A percentile compares a stretch with the other conserved stretches of the same genome.
phyloP scores from a whole-genome alignment of 2,113 vertebrate genomes.

The Perca flavescens region DNA sequence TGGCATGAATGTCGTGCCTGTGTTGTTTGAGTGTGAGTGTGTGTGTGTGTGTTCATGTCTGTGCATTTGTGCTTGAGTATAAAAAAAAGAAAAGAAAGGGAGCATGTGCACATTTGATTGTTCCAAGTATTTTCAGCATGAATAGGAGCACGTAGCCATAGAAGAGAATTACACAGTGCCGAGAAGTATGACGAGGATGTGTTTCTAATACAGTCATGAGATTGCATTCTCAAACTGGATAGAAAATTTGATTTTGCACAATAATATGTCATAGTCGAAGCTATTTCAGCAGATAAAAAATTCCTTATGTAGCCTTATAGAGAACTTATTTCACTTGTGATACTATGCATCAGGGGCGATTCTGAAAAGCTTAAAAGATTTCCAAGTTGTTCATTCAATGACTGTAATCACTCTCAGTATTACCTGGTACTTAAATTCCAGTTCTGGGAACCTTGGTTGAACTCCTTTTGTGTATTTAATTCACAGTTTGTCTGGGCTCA shows the following conservation, averaged over 20 bases:
- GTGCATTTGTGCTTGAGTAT: conserved; percentile 64
- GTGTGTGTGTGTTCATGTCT: conserved; percentile 55
- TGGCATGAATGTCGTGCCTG: conserved; percentile 83
- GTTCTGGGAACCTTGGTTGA: conserved; percentile 6
- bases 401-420: conserved; percentile 6
- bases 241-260: conserved; percentile 66
- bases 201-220: conserved; percentile 71
- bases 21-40: conserved; percentile 49
- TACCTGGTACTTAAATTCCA: conserved; percentile 9
- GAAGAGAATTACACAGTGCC: conserved; percentile 52
- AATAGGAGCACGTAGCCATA: conserved; percentile 73
- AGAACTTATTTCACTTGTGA: conserved; percentile 15
- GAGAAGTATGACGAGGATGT: conserved; percentile 66
- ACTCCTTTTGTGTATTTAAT: conserved; percentile 22
- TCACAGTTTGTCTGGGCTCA: neutral
- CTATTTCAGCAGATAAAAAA: conserved; percentile 38
- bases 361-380: conserved; percentile 13
- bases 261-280: conserved; percentile 47
- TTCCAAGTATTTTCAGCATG: conserved; percentile 80
- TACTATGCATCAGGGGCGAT: neutral
- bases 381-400: conserved; percentile 14
- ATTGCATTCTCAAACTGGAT: conserved; percentile 51
- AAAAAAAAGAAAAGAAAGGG: conserved; percentile 56
- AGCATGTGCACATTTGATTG: conserved; percentile 76
- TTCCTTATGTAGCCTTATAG: conserved; percentile 15